Evolutionary conservation across 2,113 vertebrate genomes (phyloP), one percentile per base, ranked within the genome.

Genomic region (Hyaena hyaena): DNA sequence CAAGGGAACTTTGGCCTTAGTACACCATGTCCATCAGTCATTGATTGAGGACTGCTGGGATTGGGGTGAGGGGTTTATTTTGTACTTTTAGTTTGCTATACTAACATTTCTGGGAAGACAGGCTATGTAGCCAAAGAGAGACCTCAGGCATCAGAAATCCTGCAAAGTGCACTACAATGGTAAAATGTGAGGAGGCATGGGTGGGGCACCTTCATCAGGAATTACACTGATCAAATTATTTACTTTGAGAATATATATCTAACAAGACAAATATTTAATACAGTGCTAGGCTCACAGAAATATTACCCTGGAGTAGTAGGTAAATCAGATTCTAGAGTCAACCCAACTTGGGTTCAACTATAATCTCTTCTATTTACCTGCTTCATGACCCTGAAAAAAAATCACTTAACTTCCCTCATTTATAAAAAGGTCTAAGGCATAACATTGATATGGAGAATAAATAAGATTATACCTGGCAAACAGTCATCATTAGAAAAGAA

Each of bases 301-400:
- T 83, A 80, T 35, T 61, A 82, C 50, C 71, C 50, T 96, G 24
- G 65, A 74, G 5, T 74, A 71, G n/a, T 7, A 82, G 45, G 28
- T 86, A 82, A 82, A 84, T 81, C 39, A 23, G 39, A 50, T 69
- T 58, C 39, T 58, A 50, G 24, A 88, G 63, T n/a, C 85, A 76
- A 21, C 39, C 31, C 58, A 93, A 21, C 5, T 61, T 80, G 1
- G 4, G 55, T 33, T 80, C 43, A 74, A 23, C 63, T 81, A 74
- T 21, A 68, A 90, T n/a, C 31, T 39, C 28, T 93, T 87, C 61
- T 69, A 9, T 63, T 48, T 89, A 86, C 53, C 39, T 65, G 50
- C 35, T 77, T 85, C 48, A 39, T 79, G 81, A 76, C 77, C 33
- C 23, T 68, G 80, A 82, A 95, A 93, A 39, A 81, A 86, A n/a